These are phyloP conservation scores for Erebia epiphron DNA, from an alignment of 2,888 invertebrate species.

Conservation along the genomic window DNA sequence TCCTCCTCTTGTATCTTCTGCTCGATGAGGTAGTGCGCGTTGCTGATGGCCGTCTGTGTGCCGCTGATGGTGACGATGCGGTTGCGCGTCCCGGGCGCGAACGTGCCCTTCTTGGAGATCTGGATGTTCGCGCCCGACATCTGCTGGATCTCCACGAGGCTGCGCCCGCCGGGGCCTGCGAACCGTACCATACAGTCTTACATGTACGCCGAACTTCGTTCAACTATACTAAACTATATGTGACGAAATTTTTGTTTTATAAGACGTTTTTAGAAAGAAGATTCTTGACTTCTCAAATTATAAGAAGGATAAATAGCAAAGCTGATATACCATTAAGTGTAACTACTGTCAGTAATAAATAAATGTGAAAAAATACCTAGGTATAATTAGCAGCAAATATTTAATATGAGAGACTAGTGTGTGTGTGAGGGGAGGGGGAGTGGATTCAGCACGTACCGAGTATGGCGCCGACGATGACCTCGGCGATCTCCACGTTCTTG, in stretches of 20 bases:
- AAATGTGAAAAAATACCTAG: too few relatives aligned
- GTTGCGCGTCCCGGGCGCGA: slow-evolving; percentile 98
- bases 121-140: slow-evolving; percentile 98
- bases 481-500: slow-evolving; percentile 97
- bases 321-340: too few relatives aligned
- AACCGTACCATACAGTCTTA: background rate
- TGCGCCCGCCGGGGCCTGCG: slow-evolving; percentile 95
- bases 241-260: too few relatives aligned
- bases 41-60: slow-evolving; percentile 92
- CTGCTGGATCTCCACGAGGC: slow-evolving; percentile 98
- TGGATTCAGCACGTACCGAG: slow-evolving; percentile 85
- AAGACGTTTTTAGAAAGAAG: too few relatives aligned
- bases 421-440: background rate
- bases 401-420: background rate
- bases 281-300: too few relatives aligned
- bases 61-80: slow-evolving; percentile 98
- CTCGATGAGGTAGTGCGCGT: slow-evolving; percentile 97
- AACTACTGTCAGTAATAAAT: too few relatives aligned
- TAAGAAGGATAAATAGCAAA: too few relatives aligned
- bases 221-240: too few relatives aligned
- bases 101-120: slow-evolving; percentile 99
- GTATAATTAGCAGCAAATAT: too few relatives aligned
- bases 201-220: background rate
- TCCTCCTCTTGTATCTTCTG: slow-evolving; percentile 98
- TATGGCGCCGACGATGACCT: slow-evolving; percentile 98